Base-by-base conservation (phyloP, 2,113 vertebrate species). In the Hydrolagus affinis region DNA sequence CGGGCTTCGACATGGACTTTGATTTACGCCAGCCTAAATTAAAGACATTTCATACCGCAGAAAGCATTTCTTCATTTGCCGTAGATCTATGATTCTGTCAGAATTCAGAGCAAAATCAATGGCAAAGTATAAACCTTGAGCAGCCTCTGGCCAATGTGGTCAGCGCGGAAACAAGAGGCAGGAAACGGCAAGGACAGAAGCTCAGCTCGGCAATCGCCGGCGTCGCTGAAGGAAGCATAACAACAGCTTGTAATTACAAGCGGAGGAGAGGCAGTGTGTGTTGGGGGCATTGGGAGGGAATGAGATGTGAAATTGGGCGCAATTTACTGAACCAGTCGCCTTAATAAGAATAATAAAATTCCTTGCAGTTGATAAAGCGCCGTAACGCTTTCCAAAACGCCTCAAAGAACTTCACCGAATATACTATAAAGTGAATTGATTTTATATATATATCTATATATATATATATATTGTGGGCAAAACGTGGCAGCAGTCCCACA, bases 61-160 rank as follows among this genome's bases (percentile, higher is more conserved):
- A 96, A 96, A 95, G 94, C 94, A 96, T 94, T 96, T 96, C 96
- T 97, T 97, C 96, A 96, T 98, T 97, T 98, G 94, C 95, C 94
- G 96, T 95, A 95, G 96, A 94, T 96, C 95, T 96, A 97, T 96
- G 96, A 96, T 96, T 97, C 96, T 96, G 96, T 98, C 96, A 96
- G 95, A 95, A 96, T 96, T 95, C 93, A 93, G 94, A 93, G 95
- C 95, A 94, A 97, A 97, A 96, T 96, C 95, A 96, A 96, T 97
- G 94, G 91, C 92, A 92, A 92, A 93, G 93, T 93, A 92, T 94
- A 94, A 93, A 93, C 92, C 93, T 92, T 88, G 88, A 93, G 92
- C 93, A 87, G 93, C 93, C 93, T 92, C 92, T 94, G 94, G 94
- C 92, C 94, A 95, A 92, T 89, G 90, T 93, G 92, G 93, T 94